Evolutionary conservation across 2,888 invertebrate species (phyloP).

Genomic region (Plebejus argus): DNA sequence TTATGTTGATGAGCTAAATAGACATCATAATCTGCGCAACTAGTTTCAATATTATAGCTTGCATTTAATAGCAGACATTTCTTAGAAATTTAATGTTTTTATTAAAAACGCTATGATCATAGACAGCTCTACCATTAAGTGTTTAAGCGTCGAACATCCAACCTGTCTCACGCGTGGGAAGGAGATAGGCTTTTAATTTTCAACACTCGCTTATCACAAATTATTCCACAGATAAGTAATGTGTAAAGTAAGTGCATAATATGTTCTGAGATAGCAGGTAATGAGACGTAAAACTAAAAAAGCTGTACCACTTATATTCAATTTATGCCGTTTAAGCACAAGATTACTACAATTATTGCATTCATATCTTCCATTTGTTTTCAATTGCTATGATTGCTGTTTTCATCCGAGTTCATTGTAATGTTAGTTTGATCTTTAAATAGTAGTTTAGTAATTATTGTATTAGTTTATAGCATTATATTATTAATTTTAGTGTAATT

Average conservation of each 20-base stretch:
- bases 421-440: neutral
- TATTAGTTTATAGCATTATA: no score
- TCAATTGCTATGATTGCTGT: slow-evolving; percentile 7
- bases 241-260: slow-evolving; percentile 54
- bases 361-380: slow-evolving; percentile 8
- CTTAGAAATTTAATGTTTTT: slow-evolving; percentile 22
- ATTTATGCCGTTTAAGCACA: slow-evolving; percentile 16
- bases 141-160: slow-evolving; percentile 59
- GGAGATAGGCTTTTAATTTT: slow-evolving; percentile 75
- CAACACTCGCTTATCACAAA: slow-evolving; percentile 62
- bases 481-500: no score
- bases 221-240: slow-evolving; percentile 55
- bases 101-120: slow-evolving; percentile 34
- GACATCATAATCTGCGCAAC: slow-evolving; percentile 9
- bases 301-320: slow-evolving; percentile 12
- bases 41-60: slow-evolving; percentile 1
- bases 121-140: slow-evolving; percentile 34
- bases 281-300: slow-evolving; percentile 32
- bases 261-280: slow-evolving; percentile 41
- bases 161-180: slow-evolving; percentile 67
- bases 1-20: neutral
- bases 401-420: neutral
- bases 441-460: no score
- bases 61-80: slow-evolving; percentile 19
- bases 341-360: slow-evolving; percentile 18